phyloP scores from a whole-genome alignment of 2,797 vertebrate genomes.

The Nasua narica region DNA sequence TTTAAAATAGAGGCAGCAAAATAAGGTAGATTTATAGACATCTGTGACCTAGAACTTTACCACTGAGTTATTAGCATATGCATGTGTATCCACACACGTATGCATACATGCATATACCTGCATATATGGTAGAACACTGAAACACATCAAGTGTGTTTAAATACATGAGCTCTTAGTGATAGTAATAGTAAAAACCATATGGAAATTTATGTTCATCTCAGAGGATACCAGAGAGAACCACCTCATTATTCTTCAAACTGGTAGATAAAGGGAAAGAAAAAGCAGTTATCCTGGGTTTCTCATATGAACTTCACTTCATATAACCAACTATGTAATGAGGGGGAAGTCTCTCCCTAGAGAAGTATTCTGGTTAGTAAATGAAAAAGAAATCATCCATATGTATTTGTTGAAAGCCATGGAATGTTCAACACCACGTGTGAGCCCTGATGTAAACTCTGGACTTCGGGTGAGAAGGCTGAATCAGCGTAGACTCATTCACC shows the following conservation, averaged over 20 bases:
- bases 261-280: background rate
- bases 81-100: background rate
- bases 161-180: background rate
- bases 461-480: rapidly evolving
- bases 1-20: background rate
- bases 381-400: background rate
- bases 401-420: background rate
- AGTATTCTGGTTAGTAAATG: background rate
- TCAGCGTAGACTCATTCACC: rapidly evolving
- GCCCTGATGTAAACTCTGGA: background rate
- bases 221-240: background rate
- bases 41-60: background rate
- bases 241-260: background rate
- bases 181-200: background rate
- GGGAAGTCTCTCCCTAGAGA: background rate
- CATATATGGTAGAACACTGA: background rate
- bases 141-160: background rate
- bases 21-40: background rate
- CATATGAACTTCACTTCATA: background rate
- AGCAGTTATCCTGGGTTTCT: background rate
- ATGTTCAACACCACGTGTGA: background rate
- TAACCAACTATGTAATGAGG: background rate
- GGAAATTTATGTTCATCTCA: background rate
- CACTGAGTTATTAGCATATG: background rate
- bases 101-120: background rate